Evolutionary conservation across 2,113 vertebrate species (phyloP).

Genomic region (Cottus gobio): DNA sequence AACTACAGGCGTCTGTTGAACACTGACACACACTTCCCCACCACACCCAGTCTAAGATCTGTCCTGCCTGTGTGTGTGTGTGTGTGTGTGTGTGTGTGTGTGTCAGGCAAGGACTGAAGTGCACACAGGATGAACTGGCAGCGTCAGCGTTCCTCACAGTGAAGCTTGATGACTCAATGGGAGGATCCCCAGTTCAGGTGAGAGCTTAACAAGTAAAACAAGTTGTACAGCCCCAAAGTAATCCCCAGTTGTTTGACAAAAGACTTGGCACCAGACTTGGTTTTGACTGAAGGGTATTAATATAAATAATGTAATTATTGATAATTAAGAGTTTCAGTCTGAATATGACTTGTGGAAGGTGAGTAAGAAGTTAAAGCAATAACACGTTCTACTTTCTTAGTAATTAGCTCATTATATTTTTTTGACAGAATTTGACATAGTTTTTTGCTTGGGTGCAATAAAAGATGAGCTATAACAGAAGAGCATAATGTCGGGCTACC

Average conservation of each 20-base stretch:
- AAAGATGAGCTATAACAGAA: not conserved
- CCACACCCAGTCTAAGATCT: constrained; percentile 18
- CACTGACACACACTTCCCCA: not conserved
- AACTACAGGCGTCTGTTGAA: not conserved
- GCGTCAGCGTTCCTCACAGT: constrained; percentile 84
- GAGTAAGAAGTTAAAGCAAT: not conserved
- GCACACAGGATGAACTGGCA: constrained; percentile 82
- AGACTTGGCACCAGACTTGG: not conserved
- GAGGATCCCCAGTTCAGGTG: constrained; percentile 84
- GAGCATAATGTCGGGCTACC: not conserved
- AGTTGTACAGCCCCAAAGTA: not conserved
- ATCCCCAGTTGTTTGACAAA: not conserved
- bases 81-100: constrained; percentile 20
- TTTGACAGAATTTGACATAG: not conserved
- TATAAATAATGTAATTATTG: not conserved
- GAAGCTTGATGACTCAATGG: constrained; percentile 83
- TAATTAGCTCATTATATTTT: not conserved
- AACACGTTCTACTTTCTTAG: not conserved
- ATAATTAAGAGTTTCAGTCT: not conserved
- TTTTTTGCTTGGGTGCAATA: not conserved
- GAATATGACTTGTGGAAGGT: not conserved
- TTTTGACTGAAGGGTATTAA: not conserved
- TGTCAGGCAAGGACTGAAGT: constrained; percentile 84
- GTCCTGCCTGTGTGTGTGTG: not conserved
- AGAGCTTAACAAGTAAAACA: not conserved